phyloP scores from a whole-genome alignment of 2,113 vertebrate species.

The Strix aluco region DNA sequence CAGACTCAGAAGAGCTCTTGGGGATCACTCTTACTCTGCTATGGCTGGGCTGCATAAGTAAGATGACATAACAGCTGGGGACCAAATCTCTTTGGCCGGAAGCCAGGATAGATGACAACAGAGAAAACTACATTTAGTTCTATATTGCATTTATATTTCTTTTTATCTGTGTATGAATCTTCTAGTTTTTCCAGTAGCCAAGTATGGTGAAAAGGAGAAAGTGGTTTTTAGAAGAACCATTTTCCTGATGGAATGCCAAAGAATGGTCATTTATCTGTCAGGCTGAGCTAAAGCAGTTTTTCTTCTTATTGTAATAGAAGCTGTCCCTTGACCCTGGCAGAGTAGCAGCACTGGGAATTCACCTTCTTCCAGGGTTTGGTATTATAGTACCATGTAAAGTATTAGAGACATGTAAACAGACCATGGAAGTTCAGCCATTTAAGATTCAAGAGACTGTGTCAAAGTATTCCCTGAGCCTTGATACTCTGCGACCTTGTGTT shows the following conservation, averaged over 20 bases:
- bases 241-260: background rate
- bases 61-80: background rate
- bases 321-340: background rate
- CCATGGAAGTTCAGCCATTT: background rate
- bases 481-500: background rate
- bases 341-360: background rate
- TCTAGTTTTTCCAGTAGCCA: background rate
- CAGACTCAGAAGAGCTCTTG: background rate
- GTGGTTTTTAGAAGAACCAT: background rate
- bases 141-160: background rate
- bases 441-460: background rate
- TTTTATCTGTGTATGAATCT: background rate
- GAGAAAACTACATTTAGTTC: background rate
- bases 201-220: background rate
- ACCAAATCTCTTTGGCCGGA: background rate
- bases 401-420: background rate
- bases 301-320: background rate
- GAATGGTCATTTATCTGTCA: background rate
- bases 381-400: background rate
- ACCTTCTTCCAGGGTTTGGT: background rate
- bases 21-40: background rate
- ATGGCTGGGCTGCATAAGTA: background rate
- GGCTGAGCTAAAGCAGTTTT: background rate
- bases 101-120: background rate
- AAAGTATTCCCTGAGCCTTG: background rate